A percentile compares a stretch with the other conserved stretches of the same genome.
Evolutionary conservation across 2,888 invertebrate species (phyloP).

Genomic region (Lasioglossum calceatum): DNA sequence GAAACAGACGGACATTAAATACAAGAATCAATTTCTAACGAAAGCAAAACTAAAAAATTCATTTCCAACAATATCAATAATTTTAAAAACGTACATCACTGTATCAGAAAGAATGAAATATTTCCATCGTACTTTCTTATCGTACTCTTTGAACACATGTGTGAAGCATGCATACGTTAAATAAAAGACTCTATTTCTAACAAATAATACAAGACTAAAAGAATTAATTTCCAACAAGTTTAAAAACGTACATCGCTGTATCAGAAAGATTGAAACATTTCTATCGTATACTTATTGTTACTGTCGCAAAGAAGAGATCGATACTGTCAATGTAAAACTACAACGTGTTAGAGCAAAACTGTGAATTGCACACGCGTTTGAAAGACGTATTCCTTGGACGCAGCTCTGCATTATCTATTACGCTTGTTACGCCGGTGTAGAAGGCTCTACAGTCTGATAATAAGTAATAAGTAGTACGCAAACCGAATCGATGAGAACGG

Average conservation of each 20-base stretch:
- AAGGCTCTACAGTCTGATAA: not conserved
- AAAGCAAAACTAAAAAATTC: too few relatives aligned
- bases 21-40: too few relatives aligned
- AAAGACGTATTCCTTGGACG: not conserved
- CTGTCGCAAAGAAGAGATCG: not conserved
- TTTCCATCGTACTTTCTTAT: not conserved
- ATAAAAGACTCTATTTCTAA: too few relatives aligned
- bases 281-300: not conserved
- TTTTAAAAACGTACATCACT: not conserved
- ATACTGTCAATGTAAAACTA: not conserved
- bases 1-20: too few relatives aligned
- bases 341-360: not conserved
- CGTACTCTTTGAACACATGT: too few relatives aligned
- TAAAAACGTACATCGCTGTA: not conserved
- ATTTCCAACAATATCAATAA: too few relatives aligned
- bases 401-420: not conserved
- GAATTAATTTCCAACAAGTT: not conserved
- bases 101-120: not conserved
- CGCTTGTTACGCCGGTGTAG: not conserved
- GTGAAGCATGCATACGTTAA: too few relatives aligned
- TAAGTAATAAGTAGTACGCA: not conserved
- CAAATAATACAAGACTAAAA: too few relatives aligned
- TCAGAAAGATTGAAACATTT: accelerated
- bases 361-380: not conserved
- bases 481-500: not conserved